Evolutionary conservation across 2,888 invertebrate species (phyloP).

Genomic region (Linhomoeus sp.): DNA sequence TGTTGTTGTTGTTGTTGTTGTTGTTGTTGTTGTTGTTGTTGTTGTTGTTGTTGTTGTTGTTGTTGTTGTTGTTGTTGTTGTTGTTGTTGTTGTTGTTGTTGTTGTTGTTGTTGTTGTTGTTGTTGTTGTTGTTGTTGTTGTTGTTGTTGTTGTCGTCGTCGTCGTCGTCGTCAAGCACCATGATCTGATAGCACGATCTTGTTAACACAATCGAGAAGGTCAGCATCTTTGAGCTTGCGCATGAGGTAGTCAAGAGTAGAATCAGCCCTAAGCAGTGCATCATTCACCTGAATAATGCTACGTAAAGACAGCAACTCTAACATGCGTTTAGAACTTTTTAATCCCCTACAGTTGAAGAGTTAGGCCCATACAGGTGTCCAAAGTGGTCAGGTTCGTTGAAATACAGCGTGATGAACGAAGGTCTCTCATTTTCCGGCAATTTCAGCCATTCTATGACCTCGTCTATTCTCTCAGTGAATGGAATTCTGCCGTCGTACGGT

Average conservation of each 20-base stretch:
- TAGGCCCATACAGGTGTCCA: conserved; percentile 15
- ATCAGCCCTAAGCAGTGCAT: conserved; percentile 18
- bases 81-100: too few species aligned
- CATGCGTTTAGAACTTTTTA: too few species aligned
- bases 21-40: too few species aligned
- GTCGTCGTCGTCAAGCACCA: too few species aligned
- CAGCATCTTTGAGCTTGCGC: conserved; percentile 9
- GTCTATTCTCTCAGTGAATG: conserved; percentile 11
- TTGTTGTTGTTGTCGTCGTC: too few species aligned
- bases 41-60: too few species aligned
- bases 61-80: too few species aligned
- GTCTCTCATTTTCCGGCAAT: conserved; percentile 7
- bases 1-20: too few species aligned
- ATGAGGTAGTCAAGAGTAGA: conserved; percentile 10
- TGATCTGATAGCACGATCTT: conserved; percentile 19
- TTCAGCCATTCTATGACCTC: conserved; percentile 16
- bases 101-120: too few species aligned
- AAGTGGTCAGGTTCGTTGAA: conserved; percentile 16
- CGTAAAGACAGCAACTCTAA: too few species aligned
- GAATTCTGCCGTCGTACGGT: conserved; percentile 8
- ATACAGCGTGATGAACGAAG: conserved; percentile 13
- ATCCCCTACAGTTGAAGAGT: too few species aligned
- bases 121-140: too few species aligned
- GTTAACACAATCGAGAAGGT: conserved; percentile 15
- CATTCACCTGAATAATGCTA: conserved; percentile 20